A percentile compares a stretch with the other conserved stretches of the same genome.
These are phyloP conservation scores for Dasypogon diadema DNA, from an alignment of 2,888 invertebrate species.

Conservation along the genomic window DNA sequence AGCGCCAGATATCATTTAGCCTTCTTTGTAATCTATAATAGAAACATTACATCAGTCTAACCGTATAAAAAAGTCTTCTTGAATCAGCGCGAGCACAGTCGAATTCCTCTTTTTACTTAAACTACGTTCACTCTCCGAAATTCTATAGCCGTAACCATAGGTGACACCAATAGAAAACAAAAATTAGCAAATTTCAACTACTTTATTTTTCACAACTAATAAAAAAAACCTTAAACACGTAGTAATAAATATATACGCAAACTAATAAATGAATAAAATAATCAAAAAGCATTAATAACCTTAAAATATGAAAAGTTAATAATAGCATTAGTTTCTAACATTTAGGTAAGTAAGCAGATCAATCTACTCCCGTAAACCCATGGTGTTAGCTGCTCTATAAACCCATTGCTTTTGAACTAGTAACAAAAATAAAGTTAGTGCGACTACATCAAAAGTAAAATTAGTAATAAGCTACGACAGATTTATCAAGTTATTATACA, in stretches of 20 bases:
- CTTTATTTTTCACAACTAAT: too few relatives aligned
- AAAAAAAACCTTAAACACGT: background rate
- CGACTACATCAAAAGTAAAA: background rate
- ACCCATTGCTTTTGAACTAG: slow-evolving; percentile 26
- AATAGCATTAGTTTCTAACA: slow-evolving; percentile 3
- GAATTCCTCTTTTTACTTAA: too few relatives aligned
- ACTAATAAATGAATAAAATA: background rate
- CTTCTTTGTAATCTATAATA: too few relatives aligned
- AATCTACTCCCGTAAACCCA: slow-evolving; percentile 15
- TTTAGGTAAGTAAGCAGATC: slow-evolving; percentile 18
- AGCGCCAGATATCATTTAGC: too few relatives aligned
- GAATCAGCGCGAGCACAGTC: too few relatives aligned
- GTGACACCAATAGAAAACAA: too few relatives aligned
- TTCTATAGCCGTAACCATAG: too few relatives aligned
- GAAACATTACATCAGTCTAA: too few relatives aligned
- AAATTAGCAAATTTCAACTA: too few relatives aligned
- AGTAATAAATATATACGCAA: background rate
- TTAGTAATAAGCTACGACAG: slow-evolving; percentile 35
- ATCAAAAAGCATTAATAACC: background rate
- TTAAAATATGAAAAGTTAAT: background rate
- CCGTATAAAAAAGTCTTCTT: too few relatives aligned
- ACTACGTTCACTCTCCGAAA: too few relatives aligned
- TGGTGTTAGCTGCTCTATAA: slow-evolving; percentile 23
- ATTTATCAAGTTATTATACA: background rate
- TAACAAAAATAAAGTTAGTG: slow-evolving; percentile 31